Conservation (phyloP, 2,797 vertebrate species). For the Eulemur coronatus region DNA sequence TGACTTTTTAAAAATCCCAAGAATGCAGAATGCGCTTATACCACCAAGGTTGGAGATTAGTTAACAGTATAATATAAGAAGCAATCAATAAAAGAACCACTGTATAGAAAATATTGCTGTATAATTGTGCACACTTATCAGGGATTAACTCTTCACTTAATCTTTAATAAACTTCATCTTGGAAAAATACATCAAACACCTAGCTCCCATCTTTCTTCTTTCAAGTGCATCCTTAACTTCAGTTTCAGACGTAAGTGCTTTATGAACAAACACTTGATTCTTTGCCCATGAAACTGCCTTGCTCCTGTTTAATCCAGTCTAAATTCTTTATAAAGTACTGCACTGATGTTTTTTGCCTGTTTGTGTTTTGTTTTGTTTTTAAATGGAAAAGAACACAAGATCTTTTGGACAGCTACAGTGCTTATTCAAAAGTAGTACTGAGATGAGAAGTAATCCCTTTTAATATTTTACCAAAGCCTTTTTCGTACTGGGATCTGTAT, state of each 20-base stretch:
- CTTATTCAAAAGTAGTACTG: not conserved
- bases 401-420: not conserved
- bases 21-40: not conserved
- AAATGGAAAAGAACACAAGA: slow-evolving; percentile 22
- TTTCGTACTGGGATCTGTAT: not conserved
- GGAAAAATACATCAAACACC: not conserved
- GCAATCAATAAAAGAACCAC: not conserved
- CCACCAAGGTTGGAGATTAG: not conserved
- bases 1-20: not conserved
- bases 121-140: not conserved
- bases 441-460: slow-evolving; percentile 9
- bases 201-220: not conserved
- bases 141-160: not conserved
- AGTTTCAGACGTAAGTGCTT: not conserved
- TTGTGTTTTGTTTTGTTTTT: slow-evolving; percentile 46
- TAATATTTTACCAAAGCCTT: not conserved
- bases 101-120: not conserved
- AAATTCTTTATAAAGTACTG: slow-evolving; percentile 17
- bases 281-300: not conserved
- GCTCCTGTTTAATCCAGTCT: not conserved
- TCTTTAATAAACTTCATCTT: not conserved
- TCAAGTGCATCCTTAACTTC: not conserved
- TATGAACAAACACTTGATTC: not conserved
- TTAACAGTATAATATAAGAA: not conserved
- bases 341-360: not conserved